Percentiles rank a stretch among this genome's conserved stretches.
phyloP scores from a whole-genome alignment of 92 coral and sea anemone genomes.

The Umimayanthus kanabou region DNA sequence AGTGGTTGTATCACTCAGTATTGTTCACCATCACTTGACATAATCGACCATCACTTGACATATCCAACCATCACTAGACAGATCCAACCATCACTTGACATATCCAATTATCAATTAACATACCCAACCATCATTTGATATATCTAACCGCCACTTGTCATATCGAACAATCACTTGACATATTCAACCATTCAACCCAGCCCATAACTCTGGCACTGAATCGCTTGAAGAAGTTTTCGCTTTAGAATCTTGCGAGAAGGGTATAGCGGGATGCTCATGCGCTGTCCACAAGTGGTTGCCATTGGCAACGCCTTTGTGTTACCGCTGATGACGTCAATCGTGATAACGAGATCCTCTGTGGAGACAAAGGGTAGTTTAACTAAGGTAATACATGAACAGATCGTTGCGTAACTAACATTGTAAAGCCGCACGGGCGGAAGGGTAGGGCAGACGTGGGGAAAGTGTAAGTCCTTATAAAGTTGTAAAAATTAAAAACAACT shows the following conservation, averaged over 20 bases:
- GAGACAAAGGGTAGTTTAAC: background rate
- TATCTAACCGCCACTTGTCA: no score
- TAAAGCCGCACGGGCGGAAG: no score
- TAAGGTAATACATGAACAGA: background rate
- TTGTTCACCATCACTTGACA: background rate
- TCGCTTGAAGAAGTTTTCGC: constrained; percentile 88
- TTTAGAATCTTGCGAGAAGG: constrained; percentile 83
- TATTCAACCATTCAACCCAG: constrained; percentile 55
- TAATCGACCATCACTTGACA: background rate
- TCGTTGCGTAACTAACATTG: no score
- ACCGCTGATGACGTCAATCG: constrained; percentile 91
- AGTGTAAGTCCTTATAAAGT: no score
- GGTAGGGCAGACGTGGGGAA: no score
- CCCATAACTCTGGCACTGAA: constrained; percentile 93
- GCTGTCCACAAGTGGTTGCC: constrained; percentile 98
- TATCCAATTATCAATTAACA: no score
- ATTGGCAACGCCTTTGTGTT: constrained; percentile 94
- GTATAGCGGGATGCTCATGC: constrained; percentile 93
- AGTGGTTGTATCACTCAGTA: no score
- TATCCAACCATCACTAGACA: no score
- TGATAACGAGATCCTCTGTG: constrained; percentile 71
- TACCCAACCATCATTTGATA: background rate
- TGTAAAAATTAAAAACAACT: no score
- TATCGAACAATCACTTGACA: background rate
- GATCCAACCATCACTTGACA: no score